phyloP scores from a whole-genome alignment of 1,140 invertebrate species.

The Cyrtorhinus lividipennis region DNA sequence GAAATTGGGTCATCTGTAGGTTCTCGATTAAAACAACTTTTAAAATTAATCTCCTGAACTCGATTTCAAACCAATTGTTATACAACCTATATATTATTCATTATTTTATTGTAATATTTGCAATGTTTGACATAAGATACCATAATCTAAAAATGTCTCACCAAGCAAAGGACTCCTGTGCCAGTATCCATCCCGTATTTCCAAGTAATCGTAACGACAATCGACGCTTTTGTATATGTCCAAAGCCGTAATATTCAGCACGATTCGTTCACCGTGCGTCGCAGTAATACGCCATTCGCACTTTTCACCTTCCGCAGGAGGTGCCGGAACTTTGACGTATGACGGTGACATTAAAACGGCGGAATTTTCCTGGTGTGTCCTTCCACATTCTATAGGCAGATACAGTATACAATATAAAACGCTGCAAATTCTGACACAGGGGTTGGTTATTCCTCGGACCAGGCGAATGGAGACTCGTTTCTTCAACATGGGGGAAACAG shows the following conservation, averaged over 20 bases:
- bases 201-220: slow-evolving; percentile 79
- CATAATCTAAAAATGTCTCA: slow-evolving; percentile 30
- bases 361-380: slow-evolving; percentile 79
- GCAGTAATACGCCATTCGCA: slow-evolving; percentile 96
- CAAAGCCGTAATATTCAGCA: slow-evolving; percentile 78
- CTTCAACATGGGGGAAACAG: too few relatives aligned
- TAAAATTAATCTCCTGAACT: too few relatives aligned
- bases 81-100: too few relatives aligned
- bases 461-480: too few relatives aligned
- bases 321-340: slow-evolving; percentile 38
- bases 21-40: too few relatives aligned
- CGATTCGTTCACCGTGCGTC: slow-evolving; percentile 88
- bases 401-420: background rate
- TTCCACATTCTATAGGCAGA: slow-evolving; percentile 59
- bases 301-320: slow-evolving; percentile 37
- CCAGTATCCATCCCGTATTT: slow-evolving; percentile 90
- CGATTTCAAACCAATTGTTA: too few relatives aligned
- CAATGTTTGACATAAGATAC: too few relatives aligned
- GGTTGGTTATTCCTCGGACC: background rate
- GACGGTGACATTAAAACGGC: slow-evolving; percentile 66
- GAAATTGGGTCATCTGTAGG: too few relatives aligned
- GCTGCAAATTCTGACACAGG: background rate
- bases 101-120: too few relatives aligned
- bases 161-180: slow-evolving; percentile 64
- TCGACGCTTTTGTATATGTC: slow-evolving; percentile 77